A percentile compares a stretch with the other conserved stretches of the same genome.
phyloP scores from a whole-genome alignment of 2,113 vertebrate species.

The Romanogobio albipinnatus region DNA sequence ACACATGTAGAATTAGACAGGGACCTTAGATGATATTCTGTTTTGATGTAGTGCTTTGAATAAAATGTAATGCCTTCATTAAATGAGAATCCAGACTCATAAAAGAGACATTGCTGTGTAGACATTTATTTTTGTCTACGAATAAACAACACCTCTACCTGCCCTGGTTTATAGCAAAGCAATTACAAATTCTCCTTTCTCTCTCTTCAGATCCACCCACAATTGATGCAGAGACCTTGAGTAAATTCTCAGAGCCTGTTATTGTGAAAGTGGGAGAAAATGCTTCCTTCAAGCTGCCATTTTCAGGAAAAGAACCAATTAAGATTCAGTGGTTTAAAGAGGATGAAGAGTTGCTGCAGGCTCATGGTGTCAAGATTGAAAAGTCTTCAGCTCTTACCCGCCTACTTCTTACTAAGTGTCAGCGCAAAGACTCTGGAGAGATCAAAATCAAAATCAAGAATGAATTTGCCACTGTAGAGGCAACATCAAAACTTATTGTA shows the following conservation, averaged over 20 bases:
- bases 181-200: constrained; percentile 8
- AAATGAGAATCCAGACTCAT: not conserved
- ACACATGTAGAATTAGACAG: not conserved
- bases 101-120: not conserved
- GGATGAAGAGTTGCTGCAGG: constrained; percentile 72
- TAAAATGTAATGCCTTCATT: not conserved
- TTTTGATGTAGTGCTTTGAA: not conserved
- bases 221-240: constrained; percentile 74
- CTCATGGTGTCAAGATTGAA: constrained; percentile 71
- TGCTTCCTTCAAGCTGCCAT: constrained; percentile 80
- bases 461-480: constrained; percentile 77
- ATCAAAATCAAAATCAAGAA: constrained; percentile 86
- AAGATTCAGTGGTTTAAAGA: constrained; percentile 84
- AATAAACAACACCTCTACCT: not conserved
- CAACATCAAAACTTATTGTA: constrained; percentile 78
- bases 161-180: not conserved
- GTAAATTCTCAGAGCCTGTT: constrained; percentile 75
- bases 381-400: constrained; percentile 70
- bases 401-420: constrained; percentile 77
- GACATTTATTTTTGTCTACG: not conserved
- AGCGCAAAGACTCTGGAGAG: constrained; percentile 81
- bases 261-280: constrained; percentile 81
- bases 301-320: constrained; percentile 78
- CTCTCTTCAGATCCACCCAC: constrained; percentile 79
- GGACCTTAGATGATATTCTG: not conserved